These are phyloP conservation scores for Carduelis carduelis DNA, from an alignment of 2,797 vertebrate genomes.

Conservation along the genomic window DNA sequence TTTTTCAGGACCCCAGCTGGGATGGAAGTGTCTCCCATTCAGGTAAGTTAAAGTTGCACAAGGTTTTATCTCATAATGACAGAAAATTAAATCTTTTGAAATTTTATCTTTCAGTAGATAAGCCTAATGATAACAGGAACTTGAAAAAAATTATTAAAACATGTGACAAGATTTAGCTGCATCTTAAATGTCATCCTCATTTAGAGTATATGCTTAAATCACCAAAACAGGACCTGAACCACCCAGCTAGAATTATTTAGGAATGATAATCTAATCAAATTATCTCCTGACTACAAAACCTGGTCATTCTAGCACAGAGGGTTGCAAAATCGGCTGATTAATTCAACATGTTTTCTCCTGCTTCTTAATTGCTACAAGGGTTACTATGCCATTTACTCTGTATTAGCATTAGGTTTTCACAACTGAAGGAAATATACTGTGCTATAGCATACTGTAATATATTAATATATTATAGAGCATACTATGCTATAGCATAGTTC, in stretches of 20 bases:
- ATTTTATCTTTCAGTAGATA: background rate
- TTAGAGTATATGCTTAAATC: background rate
- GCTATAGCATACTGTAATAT: background rate
- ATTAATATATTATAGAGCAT: background rate
- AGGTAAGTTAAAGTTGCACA: background rate
- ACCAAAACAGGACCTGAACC: background rate
- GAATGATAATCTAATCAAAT: background rate
- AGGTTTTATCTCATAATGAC: background rate
- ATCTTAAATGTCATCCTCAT: background rate
- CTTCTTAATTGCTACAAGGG: background rate
- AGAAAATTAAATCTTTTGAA: background rate
- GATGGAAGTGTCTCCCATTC: background rate
- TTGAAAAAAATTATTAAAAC: background rate
- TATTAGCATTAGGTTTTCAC: background rate
- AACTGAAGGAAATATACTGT: background rate
- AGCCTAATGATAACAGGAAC: background rate
- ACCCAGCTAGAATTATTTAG: background rate
- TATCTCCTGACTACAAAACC: background rate
- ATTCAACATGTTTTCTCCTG: background rate
- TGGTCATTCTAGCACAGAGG: background rate
- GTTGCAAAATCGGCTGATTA: background rate
- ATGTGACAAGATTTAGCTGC: background rate
- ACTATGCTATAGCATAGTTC: background rate
- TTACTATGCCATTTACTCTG: background rate
- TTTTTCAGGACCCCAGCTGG: background rate